Percentiles rank a stretch among this genome's conserved stretches.
Evolutionary conservation across 2,113 vertebrate species (phyloP).

Genomic region (Perca flavescens): DNA sequence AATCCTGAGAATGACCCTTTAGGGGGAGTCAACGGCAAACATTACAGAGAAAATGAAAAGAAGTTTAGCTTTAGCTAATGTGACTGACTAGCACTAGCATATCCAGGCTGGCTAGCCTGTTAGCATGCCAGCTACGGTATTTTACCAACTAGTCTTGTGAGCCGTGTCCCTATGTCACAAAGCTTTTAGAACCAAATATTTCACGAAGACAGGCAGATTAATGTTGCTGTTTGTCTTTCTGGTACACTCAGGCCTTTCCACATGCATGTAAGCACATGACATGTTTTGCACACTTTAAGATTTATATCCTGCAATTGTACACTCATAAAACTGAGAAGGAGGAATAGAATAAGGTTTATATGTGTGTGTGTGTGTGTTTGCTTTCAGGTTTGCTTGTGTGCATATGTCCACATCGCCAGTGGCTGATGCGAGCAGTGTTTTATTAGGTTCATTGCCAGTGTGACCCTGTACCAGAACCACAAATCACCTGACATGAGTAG

Average conservation of each 20-base stretch:
- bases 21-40: too few species aligned
- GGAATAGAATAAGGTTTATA: not conserved
- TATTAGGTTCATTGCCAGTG: slow-evolving; percentile 68
- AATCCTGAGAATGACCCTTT: not conserved
- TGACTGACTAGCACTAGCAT: not conserved
- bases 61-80: not conserved
- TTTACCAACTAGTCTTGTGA: not conserved
- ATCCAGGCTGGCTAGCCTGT: not conserved
- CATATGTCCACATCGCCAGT: slow-evolving; percentile 13
- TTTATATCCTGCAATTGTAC: not conserved
- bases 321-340: not conserved
- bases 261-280: not conserved
- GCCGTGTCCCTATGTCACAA: not conserved
- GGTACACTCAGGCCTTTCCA: not conserved
- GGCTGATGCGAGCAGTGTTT: slow-evolving; percentile 51
- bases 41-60: not conserved
- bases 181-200: not conserved
- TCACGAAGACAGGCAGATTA: not conserved
- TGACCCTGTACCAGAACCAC: slow-evolving; percentile 57
- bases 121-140: not conserved
- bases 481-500: slow-evolving; percentile 60
- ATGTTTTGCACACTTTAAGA: not conserved
- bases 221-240: not conserved
- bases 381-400: slow-evolving; percentile 7
- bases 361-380: not conserved